Evolutionary conservation across 2,797 vertebrate species (phyloP).

Genomic region (Gadopsis marmoratus): DNA sequence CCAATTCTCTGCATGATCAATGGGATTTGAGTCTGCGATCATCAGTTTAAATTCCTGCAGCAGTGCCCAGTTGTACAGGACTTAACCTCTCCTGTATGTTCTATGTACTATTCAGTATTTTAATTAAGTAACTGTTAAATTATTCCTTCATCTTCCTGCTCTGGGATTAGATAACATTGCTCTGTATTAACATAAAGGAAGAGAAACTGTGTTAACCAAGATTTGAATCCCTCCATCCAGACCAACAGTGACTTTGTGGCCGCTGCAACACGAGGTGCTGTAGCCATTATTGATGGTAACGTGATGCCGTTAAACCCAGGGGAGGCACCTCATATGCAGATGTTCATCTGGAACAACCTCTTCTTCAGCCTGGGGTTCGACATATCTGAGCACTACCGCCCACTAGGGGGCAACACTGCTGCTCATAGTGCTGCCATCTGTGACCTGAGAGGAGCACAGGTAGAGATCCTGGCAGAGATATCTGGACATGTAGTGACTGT

Average conservation of each 20-base stretch:
- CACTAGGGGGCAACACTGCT: constrained; percentile 92
- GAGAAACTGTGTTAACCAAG: background rate
- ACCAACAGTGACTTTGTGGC: constrained; percentile 95
- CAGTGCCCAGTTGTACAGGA: background rate
- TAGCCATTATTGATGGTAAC: constrained; percentile 93
- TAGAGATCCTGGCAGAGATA: constrained; percentile 36
- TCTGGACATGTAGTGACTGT: background rate
- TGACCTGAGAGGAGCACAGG: constrained; percentile 92
- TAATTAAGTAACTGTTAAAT: background rate
- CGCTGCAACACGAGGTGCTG: constrained; percentile 91
- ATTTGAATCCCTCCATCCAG: constrained; percentile 71
- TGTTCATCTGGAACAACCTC: constrained; percentile 98
- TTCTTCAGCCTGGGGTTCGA: constrained; percentile 97
- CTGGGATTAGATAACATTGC: background rate
- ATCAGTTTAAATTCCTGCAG: background rate
- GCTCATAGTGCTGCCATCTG: constrained; percentile 92
- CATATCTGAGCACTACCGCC: constrained; percentile 92
- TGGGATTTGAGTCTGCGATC: background rate
- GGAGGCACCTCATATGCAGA: constrained; percentile 93
- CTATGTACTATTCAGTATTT: background rate
- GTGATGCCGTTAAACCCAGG: constrained; percentile 96
- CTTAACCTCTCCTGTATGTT: background rate
- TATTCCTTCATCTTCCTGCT: background rate
- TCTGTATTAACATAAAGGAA: background rate
- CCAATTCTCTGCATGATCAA: background rate